These are phyloP conservation scores for Diabrotica virgifera DNA, from an alignment of 1,140 invertebrate species.

Conservation along the genomic window DNA sequence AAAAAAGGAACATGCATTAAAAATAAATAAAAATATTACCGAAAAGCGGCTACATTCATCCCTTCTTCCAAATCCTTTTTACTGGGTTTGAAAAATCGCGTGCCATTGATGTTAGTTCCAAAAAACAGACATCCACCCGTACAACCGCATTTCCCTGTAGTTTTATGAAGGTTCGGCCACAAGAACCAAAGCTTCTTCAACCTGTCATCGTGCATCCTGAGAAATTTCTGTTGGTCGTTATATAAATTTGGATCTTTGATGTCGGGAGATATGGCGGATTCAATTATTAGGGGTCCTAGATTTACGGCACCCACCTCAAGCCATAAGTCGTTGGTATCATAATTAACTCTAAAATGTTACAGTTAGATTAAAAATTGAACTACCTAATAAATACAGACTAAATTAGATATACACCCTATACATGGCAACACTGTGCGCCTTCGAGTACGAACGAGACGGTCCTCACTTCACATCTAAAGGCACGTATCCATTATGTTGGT, in stretches of 20 bases:
- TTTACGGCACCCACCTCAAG: slow-evolving; percentile 89
- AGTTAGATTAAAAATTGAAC: too few relatives aligned
- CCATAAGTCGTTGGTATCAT: slow-evolving; percentile 72
- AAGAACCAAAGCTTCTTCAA: slow-evolving; percentile 92
- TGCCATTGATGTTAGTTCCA: slow-evolving; percentile 82
- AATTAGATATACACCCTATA: too few relatives aligned
- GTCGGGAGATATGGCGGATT: slow-evolving; percentile 82
- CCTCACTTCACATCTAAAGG: too few relatives aligned
- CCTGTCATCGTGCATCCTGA: slow-evolving; percentile 84
- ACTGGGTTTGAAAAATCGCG: slow-evolving; percentile 82
- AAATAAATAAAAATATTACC: slow-evolving; percentile 46
- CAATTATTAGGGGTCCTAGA: slow-evolving; percentile 86
- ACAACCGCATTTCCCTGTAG: slow-evolving; percentile 84
- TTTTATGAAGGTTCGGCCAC: slow-evolving; percentile 67
- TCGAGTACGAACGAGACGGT: too few relatives aligned
- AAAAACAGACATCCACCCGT: slow-evolving; percentile 94
- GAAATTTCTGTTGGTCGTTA: slow-evolving; percentile 76
- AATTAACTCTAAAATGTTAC: slow-evolving; percentile 31
- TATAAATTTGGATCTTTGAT: slow-evolving; percentile 72
- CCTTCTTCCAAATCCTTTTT: slow-evolving; percentile 76
- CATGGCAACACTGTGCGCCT: too few relatives aligned
- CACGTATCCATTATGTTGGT: too few relatives aligned
- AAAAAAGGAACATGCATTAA: too few relatives aligned
- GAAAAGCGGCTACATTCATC: slow-evolving; percentile 75
- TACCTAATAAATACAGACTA: too few relatives aligned